These are phyloP conservation scores for Homarus gammarus DNA, from an alignment of 2,888 invertebrate species.

Conservation along the genomic window DNA sequence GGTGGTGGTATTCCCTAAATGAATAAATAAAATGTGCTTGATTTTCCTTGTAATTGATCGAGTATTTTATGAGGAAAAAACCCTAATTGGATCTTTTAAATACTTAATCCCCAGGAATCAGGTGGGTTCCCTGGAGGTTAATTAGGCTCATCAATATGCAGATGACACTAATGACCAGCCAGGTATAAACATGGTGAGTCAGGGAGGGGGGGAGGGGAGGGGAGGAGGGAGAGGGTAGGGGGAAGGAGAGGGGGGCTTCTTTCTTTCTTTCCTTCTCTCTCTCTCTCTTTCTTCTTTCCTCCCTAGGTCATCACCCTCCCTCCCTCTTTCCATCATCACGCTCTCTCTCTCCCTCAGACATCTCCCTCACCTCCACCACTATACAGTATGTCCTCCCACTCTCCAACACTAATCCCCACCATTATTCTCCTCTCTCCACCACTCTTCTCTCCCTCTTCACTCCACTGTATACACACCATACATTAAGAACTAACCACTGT, in stretches of 20 bases:
- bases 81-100: constrained; percentile 47
- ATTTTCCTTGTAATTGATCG: constrained; percentile 36
- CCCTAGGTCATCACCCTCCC: not conserved
- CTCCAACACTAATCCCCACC: not conserved
- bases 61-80: constrained; percentile 35
- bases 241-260: too few species aligned
- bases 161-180: constrained; percentile 41
- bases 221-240: too few species aligned
- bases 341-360: not conserved
- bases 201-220: too few species aligned
- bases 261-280: not conserved
- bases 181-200: constrained; percentile 26
- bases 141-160: constrained; percentile 49
- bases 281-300: not conserved
- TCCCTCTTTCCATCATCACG: not conserved
- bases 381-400: not conserved
- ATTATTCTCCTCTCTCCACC: not conserved
- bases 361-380: too few species aligned
- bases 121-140: constrained; percentile 41
- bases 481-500: too few species aligned
- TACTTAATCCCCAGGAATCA: constrained; percentile 44
- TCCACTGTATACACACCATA: too few species aligned
- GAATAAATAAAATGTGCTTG: not conserved
- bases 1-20: not conserved
- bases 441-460: not conserved